phyloP scores from a whole-genome alignment of 2,797 vertebrate genomes.

The Hypotaenidia okinawae region DNA sequence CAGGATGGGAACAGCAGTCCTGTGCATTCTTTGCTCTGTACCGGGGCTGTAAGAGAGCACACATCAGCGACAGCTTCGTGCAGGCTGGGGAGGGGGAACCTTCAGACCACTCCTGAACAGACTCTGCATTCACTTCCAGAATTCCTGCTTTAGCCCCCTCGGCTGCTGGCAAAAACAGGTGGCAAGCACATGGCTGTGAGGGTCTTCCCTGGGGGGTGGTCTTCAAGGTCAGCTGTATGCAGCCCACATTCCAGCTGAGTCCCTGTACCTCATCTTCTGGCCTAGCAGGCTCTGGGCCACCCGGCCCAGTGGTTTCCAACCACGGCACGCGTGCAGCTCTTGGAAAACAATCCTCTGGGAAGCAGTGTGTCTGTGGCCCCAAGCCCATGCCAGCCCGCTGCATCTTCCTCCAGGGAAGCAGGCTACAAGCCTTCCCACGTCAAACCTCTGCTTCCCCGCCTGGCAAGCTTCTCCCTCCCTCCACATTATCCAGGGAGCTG shows the following conservation, averaged over 20 bases:
- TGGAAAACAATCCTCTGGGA: background rate
- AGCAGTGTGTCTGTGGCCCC: background rate
- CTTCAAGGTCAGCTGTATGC: constrained; percentile 15
- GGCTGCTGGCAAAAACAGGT: constrained; percentile 40
- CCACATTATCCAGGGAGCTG: background rate
- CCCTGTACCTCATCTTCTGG: background rate
- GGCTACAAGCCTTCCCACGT: background rate
- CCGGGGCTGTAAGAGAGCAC: background rate
- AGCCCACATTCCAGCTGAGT: background rate
- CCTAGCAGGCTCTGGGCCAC: background rate
- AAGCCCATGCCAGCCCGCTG: background rate
- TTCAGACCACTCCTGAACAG: constrained; percentile 6
- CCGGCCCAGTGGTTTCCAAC: background rate
- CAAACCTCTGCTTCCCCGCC: background rate
- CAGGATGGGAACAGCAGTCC: background rate
- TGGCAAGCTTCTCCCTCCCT: background rate
- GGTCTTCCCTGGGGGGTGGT: background rate
- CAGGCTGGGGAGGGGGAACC: background rate
- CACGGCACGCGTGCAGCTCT: fast-evolving
- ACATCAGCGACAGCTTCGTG: background rate
- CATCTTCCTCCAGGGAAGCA: fast-evolving
- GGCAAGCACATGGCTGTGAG: background rate
- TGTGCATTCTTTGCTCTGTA: background rate
- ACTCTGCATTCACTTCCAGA: constrained; percentile 19
- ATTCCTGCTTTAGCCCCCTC: constrained; percentile 33